Percentiles rank a stretch among this genome's conserved stretches.
These are phyloP conservation scores for Ceramica pisi DNA, from an alignment of 2,888 invertebrate species.

Conservation along the genomic window DNA sequence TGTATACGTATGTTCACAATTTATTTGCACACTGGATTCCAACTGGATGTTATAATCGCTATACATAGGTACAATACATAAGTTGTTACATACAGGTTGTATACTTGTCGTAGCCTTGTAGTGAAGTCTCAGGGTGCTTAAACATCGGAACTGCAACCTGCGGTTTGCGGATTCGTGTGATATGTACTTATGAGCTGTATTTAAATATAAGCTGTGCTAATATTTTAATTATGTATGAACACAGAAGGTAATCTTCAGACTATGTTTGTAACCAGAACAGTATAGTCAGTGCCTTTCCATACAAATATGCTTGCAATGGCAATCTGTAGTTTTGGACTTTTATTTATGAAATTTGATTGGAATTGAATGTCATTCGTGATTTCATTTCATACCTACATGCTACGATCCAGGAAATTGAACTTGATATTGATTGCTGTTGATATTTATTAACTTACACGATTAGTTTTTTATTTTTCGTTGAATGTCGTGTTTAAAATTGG, in stretches of 20 bases:
- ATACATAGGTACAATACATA: conserved; percentile 19
- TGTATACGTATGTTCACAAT: not conserved
- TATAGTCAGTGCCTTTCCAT: conserved; percentile 4
- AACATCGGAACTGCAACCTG: conserved; percentile 27
- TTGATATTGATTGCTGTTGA: not conserved
- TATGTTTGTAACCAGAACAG: conserved; percentile 7
- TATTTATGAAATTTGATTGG: not conserved
- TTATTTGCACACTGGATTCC: conserved; percentile 43
- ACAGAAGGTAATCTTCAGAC: conserved; percentile 5
- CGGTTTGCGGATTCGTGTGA: conserved; percentile 18
- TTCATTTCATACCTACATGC: conserved; percentile 10
- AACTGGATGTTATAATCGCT: conserved; percentile 51
- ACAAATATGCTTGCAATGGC: not conserved
- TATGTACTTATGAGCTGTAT: conserved; percentile 9
- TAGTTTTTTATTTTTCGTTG: not conserved
- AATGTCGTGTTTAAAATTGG: conserved; percentile 4
- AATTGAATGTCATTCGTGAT: not conserved
- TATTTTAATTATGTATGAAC: conserved; percentile 30
- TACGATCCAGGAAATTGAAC: not conserved
- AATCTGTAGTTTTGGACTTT: not conserved
- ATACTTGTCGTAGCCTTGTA: conserved; percentile 49
- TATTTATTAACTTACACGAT: not conserved
- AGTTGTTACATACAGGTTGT: conserved; percentile 35
- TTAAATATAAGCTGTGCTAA: conserved; percentile 22
- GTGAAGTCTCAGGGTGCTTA: conserved; percentile 31